These are phyloP conservation scores for Aethes cnicana DNA, from an alignment of 2,888 invertebrate genomes.

Conservation along the genomic window DNA sequence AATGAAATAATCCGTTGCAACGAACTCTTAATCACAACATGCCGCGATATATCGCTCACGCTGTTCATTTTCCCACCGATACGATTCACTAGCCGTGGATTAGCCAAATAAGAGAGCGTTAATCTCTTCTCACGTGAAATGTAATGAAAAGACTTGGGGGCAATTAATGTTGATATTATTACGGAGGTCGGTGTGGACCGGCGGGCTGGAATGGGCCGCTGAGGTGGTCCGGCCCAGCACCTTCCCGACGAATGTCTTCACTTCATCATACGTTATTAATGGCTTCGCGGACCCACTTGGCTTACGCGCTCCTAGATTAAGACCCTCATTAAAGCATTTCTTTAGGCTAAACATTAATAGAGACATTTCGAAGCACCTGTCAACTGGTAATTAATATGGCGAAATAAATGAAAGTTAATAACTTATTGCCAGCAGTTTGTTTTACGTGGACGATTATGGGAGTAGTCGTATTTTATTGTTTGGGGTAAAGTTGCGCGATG, in stretches of 20 bases:
- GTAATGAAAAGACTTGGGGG: conserved; percentile 59
- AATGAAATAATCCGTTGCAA: not conserved
- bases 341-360: conserved; percentile 80
- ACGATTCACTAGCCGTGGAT: conserved; percentile 53
- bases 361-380: conserved; percentile 74
- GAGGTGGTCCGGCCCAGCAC: conserved; percentile 60
- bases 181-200: conserved; percentile 44
- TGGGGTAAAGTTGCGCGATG: conserved; percentile 62
- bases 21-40: not conserved
- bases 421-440: conserved; percentile 49
- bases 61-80: conserved; percentile 55
- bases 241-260: conserved; percentile 59
- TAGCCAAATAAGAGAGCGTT: conserved; percentile 68
- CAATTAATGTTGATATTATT: conserved; percentile 66
- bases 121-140: conserved; percentile 74
- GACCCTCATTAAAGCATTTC: conserved; percentile 73
- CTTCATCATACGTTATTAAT: conserved; percentile 71
- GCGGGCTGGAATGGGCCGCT: conserved; percentile 41
- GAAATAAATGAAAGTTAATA: conserved; percentile 62
- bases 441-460: conserved; percentile 55
- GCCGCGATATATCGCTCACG: conserved; percentile 42
- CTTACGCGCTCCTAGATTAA: conserved; percentile 76
- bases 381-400: conserved; percentile 52
- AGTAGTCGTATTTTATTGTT: conserved; percentile 56
- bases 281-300: conserved; percentile 70